These are phyloP conservation scores for Trichosurus vulpecula DNA, from an alignment of 2,797 vertebrate genomes.

Conservation along the genomic window DNA sequence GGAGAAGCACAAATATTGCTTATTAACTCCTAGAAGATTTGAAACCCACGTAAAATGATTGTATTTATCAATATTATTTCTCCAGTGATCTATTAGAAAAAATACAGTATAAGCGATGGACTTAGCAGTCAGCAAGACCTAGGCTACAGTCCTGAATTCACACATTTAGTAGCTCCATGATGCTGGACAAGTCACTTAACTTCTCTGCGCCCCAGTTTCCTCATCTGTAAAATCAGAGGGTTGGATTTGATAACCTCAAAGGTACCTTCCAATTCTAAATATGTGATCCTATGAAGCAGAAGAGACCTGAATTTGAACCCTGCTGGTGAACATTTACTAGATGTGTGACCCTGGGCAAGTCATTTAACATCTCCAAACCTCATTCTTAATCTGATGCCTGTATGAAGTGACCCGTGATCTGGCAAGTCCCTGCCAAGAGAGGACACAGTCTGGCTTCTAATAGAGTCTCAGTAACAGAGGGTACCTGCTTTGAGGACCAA, in stretches of 20 bases:
- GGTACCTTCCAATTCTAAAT: neutral
- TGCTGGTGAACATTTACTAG: neutral
- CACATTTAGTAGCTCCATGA: neutral
- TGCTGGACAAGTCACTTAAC: neutral
- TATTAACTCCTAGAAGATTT: slow-evolving; percentile 7
- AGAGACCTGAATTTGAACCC: neutral
- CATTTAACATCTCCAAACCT: neutral
- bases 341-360: neutral
- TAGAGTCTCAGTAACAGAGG: neutral
- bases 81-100: neutral
- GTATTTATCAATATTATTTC: neutral
- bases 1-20: slow-evolving; percentile 12
- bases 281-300: neutral
- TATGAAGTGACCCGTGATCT: neutral
- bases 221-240: neutral
- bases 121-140: neutral
- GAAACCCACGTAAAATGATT: neutral
- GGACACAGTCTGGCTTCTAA: neutral
- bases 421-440: neutral
- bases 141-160: neutral
- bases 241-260: neutral
- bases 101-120: neutral
- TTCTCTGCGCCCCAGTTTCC: neutral
- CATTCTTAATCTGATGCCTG: neutral
- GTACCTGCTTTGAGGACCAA: neutral